Percentiles rank a stretch among this genome's conserved stretches.
Evolutionary conservation across 2,888 invertebrate genomes (phyloP).

Genomic region (Sesia bembeciformis): DNA sequence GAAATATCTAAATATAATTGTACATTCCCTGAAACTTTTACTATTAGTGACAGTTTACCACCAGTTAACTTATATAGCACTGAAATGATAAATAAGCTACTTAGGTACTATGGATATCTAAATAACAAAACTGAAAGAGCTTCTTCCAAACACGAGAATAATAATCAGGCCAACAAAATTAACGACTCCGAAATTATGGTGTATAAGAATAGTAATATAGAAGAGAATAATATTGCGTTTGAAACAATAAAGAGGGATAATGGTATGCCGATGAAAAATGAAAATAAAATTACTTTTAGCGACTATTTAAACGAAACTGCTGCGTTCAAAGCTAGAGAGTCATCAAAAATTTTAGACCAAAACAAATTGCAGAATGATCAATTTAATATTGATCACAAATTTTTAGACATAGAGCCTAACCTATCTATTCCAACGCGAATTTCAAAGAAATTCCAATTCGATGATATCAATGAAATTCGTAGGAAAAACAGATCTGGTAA

Average conservation of each 20-base stretch:
- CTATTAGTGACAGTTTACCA: slow-evolving; percentile 63
- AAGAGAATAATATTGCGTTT: slow-evolving; percentile 15
- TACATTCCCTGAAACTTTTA: slow-evolving; percentile 66
- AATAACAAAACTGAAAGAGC: slow-evolving; percentile 60
- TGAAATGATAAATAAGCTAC: slow-evolving; percentile 66
- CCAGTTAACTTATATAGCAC: slow-evolving; percentile 67
- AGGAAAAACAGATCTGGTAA: slow-evolving; percentile 41
- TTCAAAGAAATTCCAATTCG: slow-evolving; percentile 20
- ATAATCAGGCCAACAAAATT: slow-evolving; percentile 17
- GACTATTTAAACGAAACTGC: slow-evolving; percentile 42
- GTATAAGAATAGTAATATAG: slow-evolving; percentile 14
- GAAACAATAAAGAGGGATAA: slow-evolving; percentile 8
- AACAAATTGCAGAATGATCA: slow-evolving; percentile 49
- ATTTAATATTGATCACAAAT: slow-evolving; percentile 40
- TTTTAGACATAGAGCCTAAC: slow-evolving; percentile 37
- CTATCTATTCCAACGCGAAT: slow-evolving; percentile 20
- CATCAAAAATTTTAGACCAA: slow-evolving; percentile 46
- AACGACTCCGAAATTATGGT: slow-evolving; percentile 10
- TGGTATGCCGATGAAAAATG: slow-evolving; percentile 18
- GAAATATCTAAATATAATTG: slow-evolving; percentile 65
- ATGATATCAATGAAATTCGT: slow-evolving; percentile 16
- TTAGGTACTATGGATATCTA: slow-evolving; percentile 61
- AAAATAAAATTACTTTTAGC: slow-evolving; percentile 31
- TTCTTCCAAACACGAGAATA: slow-evolving; percentile 25
- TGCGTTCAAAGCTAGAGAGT: slow-evolving; percentile 35